phyloP scores from a whole-genome alignment of 1,140 invertebrate genomes.

The Tribolium castaneum region DNA sequence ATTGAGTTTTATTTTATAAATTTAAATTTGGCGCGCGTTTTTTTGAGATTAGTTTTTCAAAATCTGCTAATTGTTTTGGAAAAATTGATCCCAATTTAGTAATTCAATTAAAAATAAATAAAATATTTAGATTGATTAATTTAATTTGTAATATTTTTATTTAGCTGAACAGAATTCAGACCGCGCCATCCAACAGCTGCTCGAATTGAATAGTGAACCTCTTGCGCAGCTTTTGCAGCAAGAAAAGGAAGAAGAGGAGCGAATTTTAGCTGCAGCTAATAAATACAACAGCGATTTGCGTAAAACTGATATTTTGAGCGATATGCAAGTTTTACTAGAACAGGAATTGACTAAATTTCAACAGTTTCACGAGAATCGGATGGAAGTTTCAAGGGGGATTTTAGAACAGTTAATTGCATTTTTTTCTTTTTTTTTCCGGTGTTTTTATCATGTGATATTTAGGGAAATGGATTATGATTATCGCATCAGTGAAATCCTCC shows the following conservation, averaged over 20 bases:
- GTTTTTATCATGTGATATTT: not conserved
- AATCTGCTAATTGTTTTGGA: no score
- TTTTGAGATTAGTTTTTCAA: no score
- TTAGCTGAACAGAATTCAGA: conserved; percentile 73
- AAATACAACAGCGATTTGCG: conserved; percentile 57
- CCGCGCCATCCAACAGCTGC: conserved; percentile 73
- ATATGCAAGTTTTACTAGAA: conserved; percentile 75
- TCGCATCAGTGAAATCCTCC: conserved; percentile 70
- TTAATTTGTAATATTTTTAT: no score
- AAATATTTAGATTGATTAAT: no score
- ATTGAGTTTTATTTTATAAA: no score
- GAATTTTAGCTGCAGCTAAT: conserved; percentile 54
- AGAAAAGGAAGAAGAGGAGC: conserved; percentile 73
- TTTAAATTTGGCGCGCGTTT: no score
- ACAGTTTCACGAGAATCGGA: conserved; percentile 55
- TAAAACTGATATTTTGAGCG: conserved; percentile 69
- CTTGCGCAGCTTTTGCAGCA: conserved; percentile 72
- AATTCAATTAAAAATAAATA: no score
- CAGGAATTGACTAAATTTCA: conserved; percentile 67
- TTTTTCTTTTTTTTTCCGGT: not conserved
- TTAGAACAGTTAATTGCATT: conserved; percentile 57
- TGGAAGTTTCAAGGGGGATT: conserved; percentile 57
- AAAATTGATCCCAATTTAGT: no score
- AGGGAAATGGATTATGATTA: conserved; percentile 70
- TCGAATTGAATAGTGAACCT: conserved; percentile 69